Evolutionary conservation across 2,888 invertebrate genomes (phyloP).

Genomic region (Coecobrya sp.): DNA sequence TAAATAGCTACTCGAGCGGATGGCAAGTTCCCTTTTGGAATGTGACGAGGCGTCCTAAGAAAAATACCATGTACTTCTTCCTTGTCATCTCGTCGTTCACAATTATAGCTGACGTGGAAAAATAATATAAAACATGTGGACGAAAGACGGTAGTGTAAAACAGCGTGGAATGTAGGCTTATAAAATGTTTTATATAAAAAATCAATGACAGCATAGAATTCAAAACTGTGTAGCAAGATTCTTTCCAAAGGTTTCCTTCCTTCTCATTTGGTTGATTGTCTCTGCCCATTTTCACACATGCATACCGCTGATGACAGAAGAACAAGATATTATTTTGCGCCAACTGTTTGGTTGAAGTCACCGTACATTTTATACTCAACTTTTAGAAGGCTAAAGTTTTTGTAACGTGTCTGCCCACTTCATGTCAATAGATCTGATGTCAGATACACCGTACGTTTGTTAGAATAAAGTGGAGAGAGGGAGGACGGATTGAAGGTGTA

Average conservation of each 20-base stretch:
- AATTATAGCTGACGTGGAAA: constrained; percentile 7
- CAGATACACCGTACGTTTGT: not conserved
- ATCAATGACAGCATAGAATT: constrained; percentile 1
- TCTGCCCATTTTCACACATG: not conserved
- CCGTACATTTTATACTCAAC: no score
- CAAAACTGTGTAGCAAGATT: not conserved
- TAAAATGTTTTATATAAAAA: not conserved
- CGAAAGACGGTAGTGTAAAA: not conserved
- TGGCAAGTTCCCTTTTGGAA: not conserved
- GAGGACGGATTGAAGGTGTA: not conserved
- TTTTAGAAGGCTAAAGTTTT: not conserved
- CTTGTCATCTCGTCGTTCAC: constrained; percentile 19
- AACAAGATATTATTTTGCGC: not conserved
- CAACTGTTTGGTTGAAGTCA: not conserved
- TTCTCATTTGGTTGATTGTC: not conserved
- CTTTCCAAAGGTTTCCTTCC: not conserved
- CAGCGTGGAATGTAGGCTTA: not conserved
- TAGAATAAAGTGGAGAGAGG: not conserved
- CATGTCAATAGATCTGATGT: constrained; percentile 1
- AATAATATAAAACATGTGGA: constrained; percentile 52
- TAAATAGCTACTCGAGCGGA: no score
- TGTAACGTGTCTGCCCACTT: not conserved
- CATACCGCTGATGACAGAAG: not conserved
- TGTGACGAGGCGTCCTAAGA: constrained; percentile 20
- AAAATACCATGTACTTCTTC: constrained; percentile 7